Evolutionary conservation across 2,797 vertebrate species (phyloP).

Genomic region (Pipistrellus nathusii): DNA sequence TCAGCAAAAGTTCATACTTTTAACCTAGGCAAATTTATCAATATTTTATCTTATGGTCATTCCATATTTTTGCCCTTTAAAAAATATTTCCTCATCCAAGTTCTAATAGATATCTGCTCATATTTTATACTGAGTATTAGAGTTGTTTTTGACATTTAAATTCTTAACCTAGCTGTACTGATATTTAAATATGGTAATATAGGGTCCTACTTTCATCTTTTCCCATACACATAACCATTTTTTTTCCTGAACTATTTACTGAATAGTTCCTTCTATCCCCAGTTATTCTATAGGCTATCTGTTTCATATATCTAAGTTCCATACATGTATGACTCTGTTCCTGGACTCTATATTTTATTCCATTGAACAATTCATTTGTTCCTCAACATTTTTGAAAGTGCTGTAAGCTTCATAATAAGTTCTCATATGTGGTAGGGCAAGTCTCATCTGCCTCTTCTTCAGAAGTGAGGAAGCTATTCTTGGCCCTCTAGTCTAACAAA

Average conservation of each 20-base stretch:
- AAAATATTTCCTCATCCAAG: not conserved
- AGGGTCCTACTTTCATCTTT: slow-evolving; percentile 42
- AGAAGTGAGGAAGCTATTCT: slow-evolving; percentile 23
- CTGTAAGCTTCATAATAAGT: slow-evolving; percentile 23
- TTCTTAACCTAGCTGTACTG: slow-evolving; percentile 5
- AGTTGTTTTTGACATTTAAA: slow-evolving; percentile 40
- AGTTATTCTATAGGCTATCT: slow-evolving; percentile 19
- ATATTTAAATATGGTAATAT: slow-evolving; percentile 40
- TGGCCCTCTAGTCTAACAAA: slow-evolving; percentile 27
- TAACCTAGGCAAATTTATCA: slow-evolving; percentile 61
- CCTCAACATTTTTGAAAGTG: slow-evolving; percentile 13
- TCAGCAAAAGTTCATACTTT: slow-evolving; percentile 21
- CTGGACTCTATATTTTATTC: slow-evolving; percentile 23
- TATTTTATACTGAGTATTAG: slow-evolving; percentile 14
- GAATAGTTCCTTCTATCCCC: slow-evolving; percentile 45
- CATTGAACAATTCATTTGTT: slow-evolving; percentile 6
- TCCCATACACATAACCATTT: not conserved
- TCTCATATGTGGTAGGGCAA: not conserved
- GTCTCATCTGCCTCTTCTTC: slow-evolving; percentile 43
- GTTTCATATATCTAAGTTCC: slow-evolving; percentile 20
- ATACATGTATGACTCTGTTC: not conserved
- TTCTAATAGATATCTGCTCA: slow-evolving; percentile 18
- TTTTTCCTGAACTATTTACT: slow-evolving; percentile 22
- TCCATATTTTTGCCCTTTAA: slow-evolving; percentile 17
- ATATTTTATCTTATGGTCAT: slow-evolving; percentile 51